phyloP scores from a whole-genome alignment of 2,113 vertebrate genomes.

The Ranitomeya variabilis region DNA sequence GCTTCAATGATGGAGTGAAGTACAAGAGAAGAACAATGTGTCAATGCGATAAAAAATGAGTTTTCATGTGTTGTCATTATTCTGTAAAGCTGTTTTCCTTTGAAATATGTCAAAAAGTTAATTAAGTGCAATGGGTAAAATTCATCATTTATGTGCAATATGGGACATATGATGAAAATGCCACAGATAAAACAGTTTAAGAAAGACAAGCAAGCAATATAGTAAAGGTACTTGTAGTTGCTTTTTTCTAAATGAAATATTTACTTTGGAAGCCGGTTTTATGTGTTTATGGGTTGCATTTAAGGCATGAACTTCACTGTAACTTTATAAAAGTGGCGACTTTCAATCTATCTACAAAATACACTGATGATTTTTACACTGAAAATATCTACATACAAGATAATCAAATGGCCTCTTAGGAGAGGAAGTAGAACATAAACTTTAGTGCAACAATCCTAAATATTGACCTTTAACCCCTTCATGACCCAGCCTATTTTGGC shows the following conservation, averaged over 20 bases:
- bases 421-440: too few relatives aligned
- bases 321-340: too few relatives aligned
- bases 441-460: too few relatives aligned
- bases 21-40: neutral
- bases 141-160: neutral
- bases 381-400: too few relatives aligned
- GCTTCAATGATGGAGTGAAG: constrained; percentile 35
- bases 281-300: neutral
- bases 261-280: neutral
- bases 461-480: too few relatives aligned
- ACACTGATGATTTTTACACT: too few relatives aligned
- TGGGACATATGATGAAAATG: neutral
- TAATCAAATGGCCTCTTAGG: too few relatives aligned
- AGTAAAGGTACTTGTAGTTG: neutral
- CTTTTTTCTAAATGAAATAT: neutral
- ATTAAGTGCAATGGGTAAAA: neutral
- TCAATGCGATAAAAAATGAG: constrained; percentile 36
- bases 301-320: too few relatives aligned
- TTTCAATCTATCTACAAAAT: too few relatives aligned
- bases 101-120: constrained; percentile 22
- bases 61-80: constrained; percentile 24
- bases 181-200: neutral
- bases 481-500: too few relatives aligned
- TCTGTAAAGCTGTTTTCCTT: constrained; percentile 4
- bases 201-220: neutral